phyloP scores from a whole-genome alignment of 2,113 vertebrate genomes.

The Tupaia chinensis region DNA sequence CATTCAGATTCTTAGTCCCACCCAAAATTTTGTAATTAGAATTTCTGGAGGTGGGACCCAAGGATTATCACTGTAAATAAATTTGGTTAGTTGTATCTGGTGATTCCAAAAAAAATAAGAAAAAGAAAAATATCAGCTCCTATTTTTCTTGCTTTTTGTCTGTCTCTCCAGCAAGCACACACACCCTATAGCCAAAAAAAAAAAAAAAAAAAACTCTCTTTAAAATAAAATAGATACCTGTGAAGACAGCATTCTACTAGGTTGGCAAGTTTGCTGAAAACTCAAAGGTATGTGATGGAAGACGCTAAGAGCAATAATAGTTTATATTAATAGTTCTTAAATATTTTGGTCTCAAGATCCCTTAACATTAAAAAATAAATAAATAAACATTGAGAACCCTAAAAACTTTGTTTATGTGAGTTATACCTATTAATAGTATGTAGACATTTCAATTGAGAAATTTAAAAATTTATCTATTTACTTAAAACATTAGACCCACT shows the following conservation, averaged over 20 bases:
- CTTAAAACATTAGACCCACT: neutral
- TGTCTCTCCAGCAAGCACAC: too few species aligned
- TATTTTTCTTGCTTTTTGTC: neutral
- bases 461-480: neutral
- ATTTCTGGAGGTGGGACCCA: neutral
- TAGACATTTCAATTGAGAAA: neutral
- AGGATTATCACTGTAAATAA: neutral
- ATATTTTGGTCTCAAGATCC: neutral
- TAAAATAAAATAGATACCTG: too few species aligned
- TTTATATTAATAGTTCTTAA: neutral
- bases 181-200: too few species aligned
- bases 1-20: neutral
- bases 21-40: neutral
- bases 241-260: neutral
- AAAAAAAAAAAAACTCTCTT: too few species aligned
- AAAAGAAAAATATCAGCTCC: neutral
- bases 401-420: neutral
- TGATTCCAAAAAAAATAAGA: neutral
- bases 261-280: neutral
- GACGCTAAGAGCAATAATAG: neutral
- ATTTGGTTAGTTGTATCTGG: neutral
- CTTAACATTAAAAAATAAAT: neutral
- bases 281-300: neutral
- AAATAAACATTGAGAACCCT: neutral
- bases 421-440: neutral